Conservation (phyloP, 2,797 vertebrate species). For the Vespertilio murinus region DNA sequence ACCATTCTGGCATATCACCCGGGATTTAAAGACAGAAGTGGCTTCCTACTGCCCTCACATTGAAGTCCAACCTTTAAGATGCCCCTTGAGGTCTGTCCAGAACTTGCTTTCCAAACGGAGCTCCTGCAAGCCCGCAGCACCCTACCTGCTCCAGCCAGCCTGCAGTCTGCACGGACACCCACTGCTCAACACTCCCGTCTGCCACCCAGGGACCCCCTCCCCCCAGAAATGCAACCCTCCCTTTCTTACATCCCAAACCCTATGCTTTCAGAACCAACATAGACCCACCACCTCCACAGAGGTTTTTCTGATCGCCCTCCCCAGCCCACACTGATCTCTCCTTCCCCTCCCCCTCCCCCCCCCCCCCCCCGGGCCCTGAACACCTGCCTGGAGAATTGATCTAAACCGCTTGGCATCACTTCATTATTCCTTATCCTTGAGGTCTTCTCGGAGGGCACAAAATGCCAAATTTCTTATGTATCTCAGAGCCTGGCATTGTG, state of each 20-base stretch:
- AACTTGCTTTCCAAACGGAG: not conserved
- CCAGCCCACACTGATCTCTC: not conserved
- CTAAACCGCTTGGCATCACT: not conserved
- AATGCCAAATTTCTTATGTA: not conserved
- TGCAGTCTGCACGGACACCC: rapidly evolving
- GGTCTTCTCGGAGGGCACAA: not conserved
- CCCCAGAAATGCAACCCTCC: not conserved
- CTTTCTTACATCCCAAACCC: not conserved
- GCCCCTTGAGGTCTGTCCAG: not conserved
- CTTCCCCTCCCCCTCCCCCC: not conserved
- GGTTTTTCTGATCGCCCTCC: not conserved
- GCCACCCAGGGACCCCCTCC: not conserved
- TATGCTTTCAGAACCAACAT: not conserved
- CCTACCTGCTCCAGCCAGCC: not conserved
- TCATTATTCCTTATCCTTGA: not conserved
- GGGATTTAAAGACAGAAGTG: not conserved
- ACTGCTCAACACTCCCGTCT: not conserved
- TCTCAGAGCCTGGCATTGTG: not conserved
- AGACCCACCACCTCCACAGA: not conserved
- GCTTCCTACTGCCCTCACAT: not conserved
- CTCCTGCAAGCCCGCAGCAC: not conserved
- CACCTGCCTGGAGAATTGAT: not conserved
- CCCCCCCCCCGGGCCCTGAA: not conserved
- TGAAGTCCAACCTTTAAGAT: not conserved
- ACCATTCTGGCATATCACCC: not conserved